Base-by-base conservation (phyloP, 2,888 invertebrate genomes). In the Cosmia pyralina region DNA sequence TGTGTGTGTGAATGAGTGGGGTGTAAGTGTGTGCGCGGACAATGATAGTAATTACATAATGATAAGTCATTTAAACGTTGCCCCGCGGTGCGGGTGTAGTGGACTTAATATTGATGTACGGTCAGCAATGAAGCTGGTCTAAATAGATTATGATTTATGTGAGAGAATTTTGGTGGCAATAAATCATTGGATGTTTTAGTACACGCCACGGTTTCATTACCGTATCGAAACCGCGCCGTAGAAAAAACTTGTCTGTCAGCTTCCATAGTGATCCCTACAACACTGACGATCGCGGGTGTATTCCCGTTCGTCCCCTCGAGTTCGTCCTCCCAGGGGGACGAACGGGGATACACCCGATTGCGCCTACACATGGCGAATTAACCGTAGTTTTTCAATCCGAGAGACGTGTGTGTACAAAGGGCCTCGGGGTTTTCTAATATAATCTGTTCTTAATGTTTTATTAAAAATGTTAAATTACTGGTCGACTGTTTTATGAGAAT, bases 1-100 rank as follows among this genome's bases (percentile, higher is more conserved):
- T 75, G 72, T 77, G 68, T 78, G 69, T 82, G 17, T 78, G 81
- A 82, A 77, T 85, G 76, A 79, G 65, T 72, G 72, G 67, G 38
- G 64, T 76, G 72, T 76, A n/a, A 44, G 50, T 81, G 81, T 90
- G 90, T 91, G 90, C 84, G 89, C 72, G 90, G 89, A 94, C 95
- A 96, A 96, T 95, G 94, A 96, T 96, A 95, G 94, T 96, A 96
- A 96, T 96, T 96, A 95, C 94, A 92, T 96, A 96, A 96, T 96
- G 96, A 95, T 96, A 95, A 96, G 96, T 92, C 93, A 94, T 96
- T 96, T 95, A 94, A 94, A 93, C 93, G 90, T 85, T 90, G 95
- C 95, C 94, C 85, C 86, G 93, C 93, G 94, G 95, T 92, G 90
- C 92, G 92, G 92, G 93, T 91, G 92, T 90, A 90, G 89, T 87